phyloP scores from a whole-genome alignment of 2,113 vertebrate species.

The Rostratula benghalensis region DNA sequence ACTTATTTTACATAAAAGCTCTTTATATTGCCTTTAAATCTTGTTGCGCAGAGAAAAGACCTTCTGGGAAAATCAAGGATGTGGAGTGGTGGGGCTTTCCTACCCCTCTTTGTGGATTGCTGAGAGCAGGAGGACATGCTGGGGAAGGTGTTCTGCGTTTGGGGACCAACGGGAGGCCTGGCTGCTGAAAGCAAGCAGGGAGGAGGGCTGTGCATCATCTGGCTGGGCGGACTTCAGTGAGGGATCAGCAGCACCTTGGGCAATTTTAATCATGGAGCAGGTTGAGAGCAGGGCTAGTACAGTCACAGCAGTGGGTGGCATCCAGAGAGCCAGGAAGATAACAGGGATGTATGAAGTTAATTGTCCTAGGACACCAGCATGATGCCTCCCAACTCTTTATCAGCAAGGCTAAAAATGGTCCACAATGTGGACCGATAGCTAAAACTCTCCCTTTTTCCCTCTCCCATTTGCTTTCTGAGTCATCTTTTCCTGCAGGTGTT shows the following conservation, averaged over 20 bases:
- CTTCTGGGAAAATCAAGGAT: not conserved
- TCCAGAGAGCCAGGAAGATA: not conserved
- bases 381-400: not conserved
- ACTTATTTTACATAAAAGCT: not conserved
- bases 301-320: not conserved
- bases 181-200: not conserved
- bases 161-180: rapidly evolving
- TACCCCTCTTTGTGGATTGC: not conserved
- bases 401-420: not conserved
- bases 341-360: not conserved
- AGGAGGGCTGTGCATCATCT: not conserved
- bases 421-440: not conserved
- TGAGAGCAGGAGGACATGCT: rapidly evolving
- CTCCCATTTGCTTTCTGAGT: not conserved
- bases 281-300: not conserved
- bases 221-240: not conserved
- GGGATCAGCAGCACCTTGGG: not conserved
- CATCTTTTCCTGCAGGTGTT: not conserved
- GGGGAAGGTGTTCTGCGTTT: not conserved
- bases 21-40: not conserved
- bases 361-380: not conserved
- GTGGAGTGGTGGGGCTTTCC: not conserved
- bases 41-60: not conserved
- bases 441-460: not conserved
- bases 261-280: not conserved